phyloP scores from a whole-genome alignment of 2,888 invertebrate species.

The Orchesellides sinensis region DNA sequence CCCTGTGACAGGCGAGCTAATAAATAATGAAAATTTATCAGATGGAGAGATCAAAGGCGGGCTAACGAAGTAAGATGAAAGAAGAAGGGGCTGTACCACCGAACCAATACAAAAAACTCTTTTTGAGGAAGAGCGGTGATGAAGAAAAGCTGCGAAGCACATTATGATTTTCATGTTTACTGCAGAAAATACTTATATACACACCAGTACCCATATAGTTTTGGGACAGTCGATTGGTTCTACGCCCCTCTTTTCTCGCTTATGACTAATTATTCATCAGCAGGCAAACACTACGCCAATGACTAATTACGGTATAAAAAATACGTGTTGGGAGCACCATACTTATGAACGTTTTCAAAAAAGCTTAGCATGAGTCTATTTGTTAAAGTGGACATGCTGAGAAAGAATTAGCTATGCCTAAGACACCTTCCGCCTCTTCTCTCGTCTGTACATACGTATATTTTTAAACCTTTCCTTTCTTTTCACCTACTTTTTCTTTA shows the following conservation, averaged over 20 bases:
- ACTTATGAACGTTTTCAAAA: not conserved
- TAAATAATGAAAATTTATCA: conserved; percentile 54
- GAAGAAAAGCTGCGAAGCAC: not conserved
- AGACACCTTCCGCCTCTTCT: conserved; percentile 3
- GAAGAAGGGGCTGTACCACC: conserved; percentile 21
- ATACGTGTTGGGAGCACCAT: conserved; percentile 20
- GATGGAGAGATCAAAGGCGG: conserved; percentile 62
- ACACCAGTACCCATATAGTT: conserved; percentile 20
- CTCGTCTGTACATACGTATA: not conserved
- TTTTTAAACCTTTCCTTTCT: conserved; percentile 16
- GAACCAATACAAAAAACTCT: not conserved
- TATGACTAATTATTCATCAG: conserved; percentile 73
- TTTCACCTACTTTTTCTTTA: conserved; percentile 41
- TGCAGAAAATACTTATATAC: not conserved
- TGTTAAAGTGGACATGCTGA: conserved; percentile 39
- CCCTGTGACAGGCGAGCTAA: conserved; percentile 48
- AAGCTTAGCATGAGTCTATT: conserved; percentile 6
- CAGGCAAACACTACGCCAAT: conserved; percentile 37
- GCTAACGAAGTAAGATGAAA: conserved; percentile 43
- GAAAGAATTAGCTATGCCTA: conserved; percentile 37
- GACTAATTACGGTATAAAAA: conserved; percentile 72
- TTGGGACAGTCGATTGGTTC: conserved; percentile 72
- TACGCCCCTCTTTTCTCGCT: conserved; percentile 74
- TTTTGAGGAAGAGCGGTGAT: conserved; percentile 3
- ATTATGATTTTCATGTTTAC: not conserved